Base-by-base conservation (phyloP, 2,797 vertebrate genomes). In the Pangasius mekongensis region DNA sequence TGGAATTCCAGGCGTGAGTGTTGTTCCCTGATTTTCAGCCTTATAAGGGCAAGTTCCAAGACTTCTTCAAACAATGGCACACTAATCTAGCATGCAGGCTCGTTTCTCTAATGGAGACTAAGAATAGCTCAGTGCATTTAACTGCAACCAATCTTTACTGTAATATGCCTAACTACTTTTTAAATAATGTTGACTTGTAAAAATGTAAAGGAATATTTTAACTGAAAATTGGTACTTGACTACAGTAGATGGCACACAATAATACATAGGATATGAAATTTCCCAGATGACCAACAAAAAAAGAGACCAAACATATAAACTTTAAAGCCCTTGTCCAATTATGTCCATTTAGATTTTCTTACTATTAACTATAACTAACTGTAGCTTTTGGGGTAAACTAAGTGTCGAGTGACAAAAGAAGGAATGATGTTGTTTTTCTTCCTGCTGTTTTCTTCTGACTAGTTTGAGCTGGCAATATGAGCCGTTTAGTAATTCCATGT, bases 1-100 rank as follows among this genome's bases (percentile, higher is more conserved):
- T 54, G 56, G 87, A 89, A 91, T 92, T 89, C 90, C 89, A 91
- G 84, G 85, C 84, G 36, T 33, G 86, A 91, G 85, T 30, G 43
- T n/a, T 30, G 90, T 90, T 91, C 90, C 86, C 87, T 86, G 56
- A 62, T 84, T 84, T 77, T 77, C 83, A 82, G 88, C 93, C 93
- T 92, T 93, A 92, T 92, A 93, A 92, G 92, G 93, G 86, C 87
- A 91, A 73, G 81, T 90, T 89, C 90, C 88, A 85, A 83, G 86
- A 91, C 87, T 89, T 88, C 90, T 90, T 91, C 78, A 90, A 76
- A 91, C 91, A 91, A 90, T 88, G 86, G 85, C 87, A 86, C 87
- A 83, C 90, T 84, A 87, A 90, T 90, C 80, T 86, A 77, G 73
- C 58, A 30, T 62, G 89, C 76, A 78, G 52, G 73, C 87, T 84